phyloP scores from a whole-genome alignment of 2,113 vertebrate species.

The Gasterosteus nipponicus region DNA sequence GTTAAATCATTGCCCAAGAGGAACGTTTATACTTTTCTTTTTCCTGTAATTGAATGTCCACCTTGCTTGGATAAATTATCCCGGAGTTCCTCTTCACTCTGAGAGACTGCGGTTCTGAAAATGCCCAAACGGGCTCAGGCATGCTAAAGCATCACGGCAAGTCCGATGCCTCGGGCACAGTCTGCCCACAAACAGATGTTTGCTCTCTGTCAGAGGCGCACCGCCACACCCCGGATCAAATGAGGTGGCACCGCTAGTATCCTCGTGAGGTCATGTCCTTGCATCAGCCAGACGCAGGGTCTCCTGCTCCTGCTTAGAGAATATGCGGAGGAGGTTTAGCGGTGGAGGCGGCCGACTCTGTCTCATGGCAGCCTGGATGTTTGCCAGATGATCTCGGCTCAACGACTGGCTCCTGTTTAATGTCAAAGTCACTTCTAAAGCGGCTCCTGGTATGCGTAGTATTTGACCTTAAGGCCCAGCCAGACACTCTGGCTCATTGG shows the following conservation, averaged over 20 bases:
- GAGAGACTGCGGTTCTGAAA: slow-evolving; percentile 42
- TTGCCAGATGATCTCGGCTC: slow-evolving; percentile 63
- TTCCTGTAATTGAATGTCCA: slow-evolving; percentile 28
- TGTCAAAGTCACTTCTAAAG: slow-evolving; percentile 77
- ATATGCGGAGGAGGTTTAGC: slow-evolving; percentile 57
- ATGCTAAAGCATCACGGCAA: slow-evolving; percentile 41
- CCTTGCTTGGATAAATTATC: slow-evolving; percentile 40
- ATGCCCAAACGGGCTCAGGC: slow-evolving; percentile 43
- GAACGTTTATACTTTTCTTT: slow-evolving; percentile 26
- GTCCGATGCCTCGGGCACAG: slow-evolving; percentile 42
- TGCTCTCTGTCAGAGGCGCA: slow-evolving; percentile 32
- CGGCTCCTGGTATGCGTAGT: slow-evolving; percentile 68
- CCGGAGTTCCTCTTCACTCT: slow-evolving; percentile 52
- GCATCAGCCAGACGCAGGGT: slow-evolving; percentile 42
- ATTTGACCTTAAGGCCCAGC: slow-evolving; percentile 75
- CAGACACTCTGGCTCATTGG: slow-evolving; percentile 71
- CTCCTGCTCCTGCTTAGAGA: slow-evolving; percentile 43
- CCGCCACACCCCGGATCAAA: slow-evolving; percentile 59
- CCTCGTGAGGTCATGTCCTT: slow-evolving; percentile 61
- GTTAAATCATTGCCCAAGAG: slow-evolving; percentile 49
- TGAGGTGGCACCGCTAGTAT: slow-evolving; percentile 44
- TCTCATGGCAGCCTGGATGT: slow-evolving; percentile 57
- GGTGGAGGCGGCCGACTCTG: slow-evolving; percentile 30
- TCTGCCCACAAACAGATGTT: slow-evolving; percentile 68
- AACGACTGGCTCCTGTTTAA: slow-evolving; percentile 75